phyloP scores from a whole-genome alignment of 2,888 invertebrate species.

The Amphipyra berbera region DNA sequence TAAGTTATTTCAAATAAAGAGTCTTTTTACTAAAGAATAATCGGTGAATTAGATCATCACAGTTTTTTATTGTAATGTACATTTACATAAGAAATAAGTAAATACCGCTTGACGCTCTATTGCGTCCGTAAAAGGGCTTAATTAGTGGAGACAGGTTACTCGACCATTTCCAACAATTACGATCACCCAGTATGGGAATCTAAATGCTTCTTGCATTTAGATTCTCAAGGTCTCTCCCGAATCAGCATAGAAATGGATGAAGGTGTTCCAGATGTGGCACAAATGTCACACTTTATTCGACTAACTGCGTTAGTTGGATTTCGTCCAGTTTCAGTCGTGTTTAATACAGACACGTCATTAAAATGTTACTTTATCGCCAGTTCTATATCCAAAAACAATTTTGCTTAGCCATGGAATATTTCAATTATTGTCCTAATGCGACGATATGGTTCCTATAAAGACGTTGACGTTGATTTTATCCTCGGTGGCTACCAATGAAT shows the following conservation, averaged over 20 bases:
- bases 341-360: constrained; percentile 21
- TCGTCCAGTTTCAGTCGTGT: constrained; percentile 42
- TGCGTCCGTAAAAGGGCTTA: constrained; percentile 39
- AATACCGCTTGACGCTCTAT: constrained; percentile 12
- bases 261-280: constrained; percentile 27
- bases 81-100: constrained; percentile 24
- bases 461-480: no score
- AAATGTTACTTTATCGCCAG: not conserved
- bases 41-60: no score
- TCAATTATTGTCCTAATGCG: no score
- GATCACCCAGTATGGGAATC: constrained; percentile 27
- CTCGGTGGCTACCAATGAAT: no score
- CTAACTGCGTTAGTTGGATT: constrained; percentile 35
- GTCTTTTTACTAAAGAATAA: no score
- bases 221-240: constrained; percentile 37
- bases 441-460: no score
- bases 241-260: constrained; percentile 43
- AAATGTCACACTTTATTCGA: constrained; percentile 32
- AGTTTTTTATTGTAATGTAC: not conserved
- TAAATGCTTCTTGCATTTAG: no score
- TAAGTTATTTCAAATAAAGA: no score
- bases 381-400: no score
- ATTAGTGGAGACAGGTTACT: constrained; percentile 40
- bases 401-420: no score
- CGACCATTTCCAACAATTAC: constrained; percentile 45